Evolutionary conservation across 2,797 vertebrate genomes (phyloP), one percentile per base, ranked within the genome.

Genomic region (Ambastaia sidthimunki): DNA sequence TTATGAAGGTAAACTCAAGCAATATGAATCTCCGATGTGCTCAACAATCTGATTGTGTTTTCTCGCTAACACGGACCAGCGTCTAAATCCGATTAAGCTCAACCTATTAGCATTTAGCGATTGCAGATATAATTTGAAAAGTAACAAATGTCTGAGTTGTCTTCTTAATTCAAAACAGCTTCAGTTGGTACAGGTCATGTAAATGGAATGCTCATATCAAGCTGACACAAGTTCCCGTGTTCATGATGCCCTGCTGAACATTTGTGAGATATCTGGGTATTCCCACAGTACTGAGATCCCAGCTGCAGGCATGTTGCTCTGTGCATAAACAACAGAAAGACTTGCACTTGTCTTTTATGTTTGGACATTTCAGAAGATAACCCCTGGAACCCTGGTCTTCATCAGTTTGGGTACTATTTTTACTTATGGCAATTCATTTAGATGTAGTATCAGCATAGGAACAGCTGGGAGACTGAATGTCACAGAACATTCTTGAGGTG

Each of bases 21-120:
- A 80, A 85, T 85, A 82, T 71, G 50, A 71, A 70, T 82, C 67
- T 57, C 52, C 37, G 63, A 47, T 55, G 54, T 73, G 69, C 76
- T 84, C 73, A 65, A 62, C 69, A 76, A 67, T 74, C 47, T 74
- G 62, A 71, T 74, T 70, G 65, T 50, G 69, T 80, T 80, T 31
- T 54, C 83, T 66, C 37, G 44, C 67, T 50, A 50, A 7, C 18
- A 57, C 50, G 5, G 44, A 59, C 67, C 44, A 71, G 41, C 70
- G 41, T 63, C 28, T 63, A 78, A 57, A 78, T 78, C 70, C 16
- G 62, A 57, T 62, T 48, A 47, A 37, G 62, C 67, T 69, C 50
- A 57, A 10, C 72, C 54, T 69, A 59, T 69, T 77, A 68, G 52
- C 18, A 18, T 19, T 54, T 52, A 57, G 65, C 18, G 62, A 67